Conservation (phyloP, 2,888 invertebrate species). For the Zele albiditarsus region DNA sequence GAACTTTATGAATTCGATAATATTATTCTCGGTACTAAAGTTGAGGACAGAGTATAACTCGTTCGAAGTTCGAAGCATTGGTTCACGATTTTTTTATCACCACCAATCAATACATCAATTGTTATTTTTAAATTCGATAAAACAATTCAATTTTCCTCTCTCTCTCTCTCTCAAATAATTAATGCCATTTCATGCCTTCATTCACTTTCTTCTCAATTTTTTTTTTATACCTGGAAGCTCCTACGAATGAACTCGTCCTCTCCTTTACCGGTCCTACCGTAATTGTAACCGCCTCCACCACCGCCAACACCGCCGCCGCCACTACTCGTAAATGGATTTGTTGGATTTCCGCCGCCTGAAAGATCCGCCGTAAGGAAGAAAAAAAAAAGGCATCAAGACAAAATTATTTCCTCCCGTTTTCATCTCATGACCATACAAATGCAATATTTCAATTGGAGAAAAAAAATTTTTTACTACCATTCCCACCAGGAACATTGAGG, state of each 20-base stretch:
- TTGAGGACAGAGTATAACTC: conserved; percentile 54
- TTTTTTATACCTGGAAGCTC: conserved; percentile 70
- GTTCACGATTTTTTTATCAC: conserved; percentile 12
- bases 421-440: not conserved
- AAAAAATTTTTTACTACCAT: conserved; percentile 58
- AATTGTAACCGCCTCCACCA: conserved; percentile 64
- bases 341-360: conserved; percentile 64
- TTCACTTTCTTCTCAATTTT: conserved; percentile 46
- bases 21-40: conserved; percentile 39
- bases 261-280: conserved; percentile 65
- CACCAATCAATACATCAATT: not conserved
- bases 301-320: conserved; percentile 56
- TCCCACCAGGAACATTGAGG: conserved; percentile 78
- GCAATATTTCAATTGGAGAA: not conserved
- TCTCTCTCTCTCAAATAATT: not conserved
- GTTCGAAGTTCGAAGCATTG: conserved; percentile 49
- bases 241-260: conserved; percentile 71
- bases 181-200: not conserved
- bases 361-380: not conserved
- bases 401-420: conserved; percentile 22
- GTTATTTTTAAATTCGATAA: not conserved
- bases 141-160: not conserved
- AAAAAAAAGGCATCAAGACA: conserved; percentile 10
- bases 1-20: conserved; percentile 33
- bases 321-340: conserved; percentile 69